Evolutionary conservation across 1,140 invertebrate genomes (phyloP).

Genomic region (Drosophila nigrodunni): DNA sequence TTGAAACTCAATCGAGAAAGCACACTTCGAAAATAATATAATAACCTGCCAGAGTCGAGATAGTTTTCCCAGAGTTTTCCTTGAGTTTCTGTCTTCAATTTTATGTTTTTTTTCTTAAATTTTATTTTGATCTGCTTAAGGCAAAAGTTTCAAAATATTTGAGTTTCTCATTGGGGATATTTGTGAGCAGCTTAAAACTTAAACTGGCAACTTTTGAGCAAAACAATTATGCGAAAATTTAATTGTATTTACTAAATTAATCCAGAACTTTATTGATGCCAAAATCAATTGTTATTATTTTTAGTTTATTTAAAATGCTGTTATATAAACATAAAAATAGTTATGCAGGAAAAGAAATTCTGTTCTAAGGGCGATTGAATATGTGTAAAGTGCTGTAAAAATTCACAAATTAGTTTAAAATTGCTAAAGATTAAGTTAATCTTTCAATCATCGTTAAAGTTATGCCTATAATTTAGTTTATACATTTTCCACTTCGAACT

Average conservation of each 20-base stretch:
- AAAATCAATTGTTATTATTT: too few relatives aligned
- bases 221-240: too few relatives aligned
- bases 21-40: constrained; percentile 13
- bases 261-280: too few relatives aligned
- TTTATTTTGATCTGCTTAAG: not conserved
- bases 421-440: not conserved
- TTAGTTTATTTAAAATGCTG: too few relatives aligned
- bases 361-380: too few relatives aligned
- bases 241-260: too few relatives aligned
- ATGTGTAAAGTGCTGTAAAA: too few relatives aligned
- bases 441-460: not conserved
- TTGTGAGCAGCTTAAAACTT: too few relatives aligned
- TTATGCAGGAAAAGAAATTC: too few relatives aligned
- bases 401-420: not conserved
- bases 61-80: not conserved
- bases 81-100: not conserved
- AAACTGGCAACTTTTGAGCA: too few relatives aligned
- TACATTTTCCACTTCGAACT: not conserved
- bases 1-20: constrained; percentile 36
- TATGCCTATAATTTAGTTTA: not conserved
- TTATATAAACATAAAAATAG: too few relatives aligned
- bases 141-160: not conserved
- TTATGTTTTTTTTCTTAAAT: not conserved
- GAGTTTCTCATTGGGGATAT: too few relatives aligned
- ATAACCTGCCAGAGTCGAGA: constrained; percentile 1